Conservation (phyloP, 2,113 vertebrate species). For the Pholis gunnellus region DNA sequence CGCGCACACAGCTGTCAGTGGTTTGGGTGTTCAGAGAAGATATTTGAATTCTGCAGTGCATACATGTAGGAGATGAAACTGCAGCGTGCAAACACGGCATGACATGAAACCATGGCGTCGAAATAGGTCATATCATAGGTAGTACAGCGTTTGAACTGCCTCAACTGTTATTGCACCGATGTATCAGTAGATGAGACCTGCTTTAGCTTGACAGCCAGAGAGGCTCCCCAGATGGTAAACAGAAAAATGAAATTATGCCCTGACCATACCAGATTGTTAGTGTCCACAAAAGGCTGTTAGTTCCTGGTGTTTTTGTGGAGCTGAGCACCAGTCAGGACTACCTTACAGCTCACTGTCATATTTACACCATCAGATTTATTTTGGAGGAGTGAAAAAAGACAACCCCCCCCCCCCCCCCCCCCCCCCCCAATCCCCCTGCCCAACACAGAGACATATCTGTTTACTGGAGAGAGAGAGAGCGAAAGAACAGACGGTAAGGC, state of each 20-base stretch:
- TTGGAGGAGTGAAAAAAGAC: conserved; percentile 45
- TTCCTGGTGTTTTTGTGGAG: conserved; percentile 32
- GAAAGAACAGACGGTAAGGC: conserved; percentile 33
- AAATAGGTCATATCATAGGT: conserved; percentile 73
- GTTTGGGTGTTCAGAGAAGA: conserved; percentile 47
- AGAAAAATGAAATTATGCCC: conserved; percentile 59
- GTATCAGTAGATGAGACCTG: conserved; percentile 62
- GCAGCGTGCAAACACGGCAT: conserved; percentile 55
- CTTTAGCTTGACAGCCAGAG: conserved; percentile 50
- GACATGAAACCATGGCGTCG: conserved; percentile 35
- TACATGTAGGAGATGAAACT: conserved; percentile 53
- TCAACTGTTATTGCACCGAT: conserved; percentile 64
- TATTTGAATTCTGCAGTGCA: conserved; percentile 62
- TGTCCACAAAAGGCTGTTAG: conserved; percentile 29
- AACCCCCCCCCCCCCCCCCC: neutral
- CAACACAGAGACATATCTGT: conserved; percentile 53
- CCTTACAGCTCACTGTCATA: conserved; percentile 37
- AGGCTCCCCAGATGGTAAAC: conserved; percentile 64
- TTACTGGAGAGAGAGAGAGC: conserved; percentile 48
- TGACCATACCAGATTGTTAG: conserved; percentile 49
- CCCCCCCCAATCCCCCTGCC: neutral
- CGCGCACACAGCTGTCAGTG: conserved; percentile 61
- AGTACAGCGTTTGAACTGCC: conserved; percentile 49
- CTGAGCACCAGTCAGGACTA: conserved; percentile 11
- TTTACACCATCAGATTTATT: conserved; percentile 59